Conservation (phyloP, 2,113 vertebrate species). For the Capricornis sumatraensis region DNA sequence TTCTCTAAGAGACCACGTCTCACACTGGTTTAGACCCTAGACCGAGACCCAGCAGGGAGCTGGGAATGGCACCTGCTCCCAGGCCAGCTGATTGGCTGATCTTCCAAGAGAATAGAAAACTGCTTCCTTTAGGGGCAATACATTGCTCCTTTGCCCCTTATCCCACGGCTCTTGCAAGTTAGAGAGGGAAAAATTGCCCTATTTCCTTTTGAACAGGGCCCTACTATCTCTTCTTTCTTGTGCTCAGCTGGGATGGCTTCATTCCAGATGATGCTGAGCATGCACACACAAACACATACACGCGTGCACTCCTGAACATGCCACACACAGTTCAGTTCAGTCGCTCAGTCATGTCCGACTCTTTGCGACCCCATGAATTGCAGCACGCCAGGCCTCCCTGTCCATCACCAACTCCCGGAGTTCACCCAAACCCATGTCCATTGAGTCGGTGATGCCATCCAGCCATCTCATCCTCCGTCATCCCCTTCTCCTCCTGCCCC, state of each 20-base stretch:
- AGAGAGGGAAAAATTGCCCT: neutral
- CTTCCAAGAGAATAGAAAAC: neutral
- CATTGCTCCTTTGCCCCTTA: neutral
- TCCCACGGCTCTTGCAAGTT: neutral
- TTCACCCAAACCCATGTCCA: no score
- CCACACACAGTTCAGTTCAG: neutral
- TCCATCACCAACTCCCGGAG: no score
- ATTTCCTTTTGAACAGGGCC: neutral
- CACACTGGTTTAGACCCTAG: neutral
- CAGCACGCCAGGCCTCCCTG: no score
- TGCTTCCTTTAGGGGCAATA: neutral
- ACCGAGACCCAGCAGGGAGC: neutral
- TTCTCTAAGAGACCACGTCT: neutral
- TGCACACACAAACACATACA: neutral
- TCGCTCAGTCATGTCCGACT: accelerated
- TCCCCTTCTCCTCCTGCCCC: no score
- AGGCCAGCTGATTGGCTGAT: neutral
- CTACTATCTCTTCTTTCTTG: neutral
- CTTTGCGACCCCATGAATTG: no score
- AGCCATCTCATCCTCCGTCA: no score
- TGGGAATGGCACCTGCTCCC: neutral
- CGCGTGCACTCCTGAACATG: no score
- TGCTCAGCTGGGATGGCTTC: neutral
- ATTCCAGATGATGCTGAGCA: neutral
- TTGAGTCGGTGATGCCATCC: accelerated